Evolutionary conservation across 2,888 invertebrate species (phyloP), one percentile per base, ranked within the genome.

Genomic region (Archips xylosteana): DNA sequence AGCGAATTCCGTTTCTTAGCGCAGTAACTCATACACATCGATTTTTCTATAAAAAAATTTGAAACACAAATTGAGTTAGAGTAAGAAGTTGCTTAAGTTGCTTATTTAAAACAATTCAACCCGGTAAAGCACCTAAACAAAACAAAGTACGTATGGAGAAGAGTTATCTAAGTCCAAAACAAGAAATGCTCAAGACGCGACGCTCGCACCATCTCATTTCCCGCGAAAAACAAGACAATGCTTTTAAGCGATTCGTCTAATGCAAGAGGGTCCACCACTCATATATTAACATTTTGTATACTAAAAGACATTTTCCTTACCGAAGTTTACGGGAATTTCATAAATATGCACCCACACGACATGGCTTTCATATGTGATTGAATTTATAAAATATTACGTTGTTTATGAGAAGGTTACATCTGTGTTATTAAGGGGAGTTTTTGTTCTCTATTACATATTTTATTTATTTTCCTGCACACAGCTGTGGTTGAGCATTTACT

Each of bases 161-260:
- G 74, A 74, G 70, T 74, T 74, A 74, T 70, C 64, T 61, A 49
- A 54, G 51, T 66, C 54, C 62, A 62, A 69, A 75, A 73, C 69
- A 75, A 62, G 68, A 73, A 64, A 65, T 70, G 42, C 51, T 73
- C 73, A 62, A 62, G 70, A 60, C 64, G 51, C 62, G 63, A 36
- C 66, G 42, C 65, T 78, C 81, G 82, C 81, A 79, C 87, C 86
- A 87, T 87, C 85, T 85, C 82, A 84, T 86, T 87, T 83, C 78
- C 79, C 78, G 81, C 67, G 83, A 83, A 87, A 85, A 88, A 93
- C 94, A 92, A 92, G 93, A 92, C 91, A 92, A 93, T 89, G 94
- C 93, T 94, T 92, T 93, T 91, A 92, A 91, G 87, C 87, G 87
- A 86, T 89, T 89, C 82, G 78, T 79, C 85, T 89, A 87, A 87